phyloP scores from a whole-genome alignment of 2,888 invertebrate genomes.

The Philereme transversata region DNA sequence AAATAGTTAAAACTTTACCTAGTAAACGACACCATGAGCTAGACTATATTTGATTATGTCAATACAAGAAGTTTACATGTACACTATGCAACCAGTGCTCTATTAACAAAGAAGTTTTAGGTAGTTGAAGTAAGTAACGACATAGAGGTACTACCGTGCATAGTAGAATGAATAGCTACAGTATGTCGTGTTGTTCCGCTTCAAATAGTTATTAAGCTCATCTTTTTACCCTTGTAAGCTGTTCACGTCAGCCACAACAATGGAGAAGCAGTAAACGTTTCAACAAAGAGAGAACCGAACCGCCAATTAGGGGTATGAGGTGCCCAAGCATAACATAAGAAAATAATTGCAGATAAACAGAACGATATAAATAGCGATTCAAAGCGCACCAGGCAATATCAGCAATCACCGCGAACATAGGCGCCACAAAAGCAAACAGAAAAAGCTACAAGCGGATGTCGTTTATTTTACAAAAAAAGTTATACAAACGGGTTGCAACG shows the following conservation, averaged over 20 bases:
- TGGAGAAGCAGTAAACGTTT: conserved; percentile 20
- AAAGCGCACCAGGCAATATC: conserved; percentile 44
- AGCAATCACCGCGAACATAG: conserved; percentile 53
- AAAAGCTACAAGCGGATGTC: conserved; percentile 53
- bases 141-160: too few species aligned
- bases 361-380: conserved; percentile 37
- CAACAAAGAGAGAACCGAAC: conserved; percentile 33
- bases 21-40: too few species aligned
- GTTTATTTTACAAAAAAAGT: conserved; percentile 52
- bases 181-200: too few species aligned
- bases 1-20: too few species aligned
- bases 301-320: conserved; percentile 36
- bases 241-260: conserved; percentile 13
- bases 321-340: conserved; percentile 27
- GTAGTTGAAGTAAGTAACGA: too few species aligned
- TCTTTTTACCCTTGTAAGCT: conserved; percentile 9
- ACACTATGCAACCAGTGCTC: too few species aligned
- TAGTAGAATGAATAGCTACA: too few species aligned
- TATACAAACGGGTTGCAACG: conserved; percentile 47
- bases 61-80: too few species aligned
- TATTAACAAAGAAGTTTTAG: too few species aligned
- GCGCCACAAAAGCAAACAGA: conserved; percentile 49
- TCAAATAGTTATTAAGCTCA: background rate
- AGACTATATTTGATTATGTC: too few species aligned
- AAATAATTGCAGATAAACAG: conserved; percentile 37